A percentile compares a stretch with the other conserved stretches of the same genome.
Evolutionary conservation across 2,888 invertebrate genomes (phyloP).

Genomic region (Ophraella communa): DNA sequence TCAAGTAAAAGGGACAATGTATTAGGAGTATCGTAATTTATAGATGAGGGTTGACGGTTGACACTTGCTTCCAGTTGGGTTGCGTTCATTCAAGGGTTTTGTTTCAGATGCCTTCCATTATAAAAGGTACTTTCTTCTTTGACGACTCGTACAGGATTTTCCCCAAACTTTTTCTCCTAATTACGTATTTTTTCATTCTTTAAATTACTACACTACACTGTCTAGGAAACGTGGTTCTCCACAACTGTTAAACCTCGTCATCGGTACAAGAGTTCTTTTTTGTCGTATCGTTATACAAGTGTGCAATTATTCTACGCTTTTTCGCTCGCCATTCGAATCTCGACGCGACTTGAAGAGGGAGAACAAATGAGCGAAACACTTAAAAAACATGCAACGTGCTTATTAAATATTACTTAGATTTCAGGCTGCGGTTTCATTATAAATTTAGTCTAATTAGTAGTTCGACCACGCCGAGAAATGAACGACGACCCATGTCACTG

Average conservation of each 20-base stretch:
- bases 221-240: background rate
- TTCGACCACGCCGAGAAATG: background rate
- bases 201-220: background rate
- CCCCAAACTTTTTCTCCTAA: no score
- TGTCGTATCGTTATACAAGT: slow-evolving; percentile 13
- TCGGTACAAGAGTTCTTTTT: slow-evolving; percentile 10
- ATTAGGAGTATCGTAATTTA: no score
- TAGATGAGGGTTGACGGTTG: no score
- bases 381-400: slow-evolving; percentile 38
- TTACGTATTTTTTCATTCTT: no score
- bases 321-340: background rate
- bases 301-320: slow-evolving; percentile 23
- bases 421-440: background rate
- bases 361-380: background rate
- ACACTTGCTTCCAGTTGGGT: no score
- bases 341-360: background rate
- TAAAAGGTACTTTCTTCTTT: no score
- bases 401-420: slow-evolving; percentile 44
- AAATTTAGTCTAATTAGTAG: background rate
- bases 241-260: background rate
- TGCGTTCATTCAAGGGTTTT: no score
- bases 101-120: no score
- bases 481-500: background rate
- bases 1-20: no score
- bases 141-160: no score